Evolutionary conservation across 1,140 invertebrate species (phyloP).

Genomic region (Conopomorpha cramerella): DNA sequence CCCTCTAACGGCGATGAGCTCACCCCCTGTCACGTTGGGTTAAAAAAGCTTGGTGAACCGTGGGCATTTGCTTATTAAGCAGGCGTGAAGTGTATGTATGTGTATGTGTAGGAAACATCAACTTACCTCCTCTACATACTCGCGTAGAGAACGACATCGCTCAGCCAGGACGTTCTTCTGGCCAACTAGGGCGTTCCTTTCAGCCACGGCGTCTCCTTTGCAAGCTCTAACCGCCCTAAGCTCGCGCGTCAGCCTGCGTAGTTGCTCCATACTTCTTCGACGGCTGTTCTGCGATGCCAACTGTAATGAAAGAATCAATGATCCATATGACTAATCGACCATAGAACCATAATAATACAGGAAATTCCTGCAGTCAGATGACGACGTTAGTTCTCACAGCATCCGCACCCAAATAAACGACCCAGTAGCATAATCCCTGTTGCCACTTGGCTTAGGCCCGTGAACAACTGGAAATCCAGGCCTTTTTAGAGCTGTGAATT

Average conservation of each 20-base stretch:
- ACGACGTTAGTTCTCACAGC: too few relatives aligned
- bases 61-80: too few relatives aligned
- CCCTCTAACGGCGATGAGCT: too few relatives aligned
- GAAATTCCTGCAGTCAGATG: too few relatives aligned
- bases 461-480: too few relatives aligned
- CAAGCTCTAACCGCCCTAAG: conserved; percentile 27
- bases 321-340: not conserved
- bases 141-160: conserved; percentile 14
- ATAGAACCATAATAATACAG: too few relatives aligned
- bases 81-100: too few relatives aligned
- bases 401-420: too few relatives aligned
- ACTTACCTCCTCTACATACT: conserved; percentile 20
- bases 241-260: conserved; percentile 29
- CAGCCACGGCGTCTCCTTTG: conserved; percentile 21
- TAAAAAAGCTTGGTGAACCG: too few relatives aligned
- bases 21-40: too few relatives aligned
- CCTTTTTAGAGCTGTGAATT: not conserved
- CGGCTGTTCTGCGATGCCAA: conserved; percentile 45
- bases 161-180: conserved; percentile 14
- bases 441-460: too few relatives aligned
- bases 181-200: conserved; percentile 15
- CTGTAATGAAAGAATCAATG: conserved; percentile 10
- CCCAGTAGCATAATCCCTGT: too few relatives aligned
- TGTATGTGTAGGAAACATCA: not conserved
- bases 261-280: conserved; percentile 31